Base-by-base conservation (phyloP, 2,888 invertebrate genomes). In the Nephrotoma guestfalica region DNA sequence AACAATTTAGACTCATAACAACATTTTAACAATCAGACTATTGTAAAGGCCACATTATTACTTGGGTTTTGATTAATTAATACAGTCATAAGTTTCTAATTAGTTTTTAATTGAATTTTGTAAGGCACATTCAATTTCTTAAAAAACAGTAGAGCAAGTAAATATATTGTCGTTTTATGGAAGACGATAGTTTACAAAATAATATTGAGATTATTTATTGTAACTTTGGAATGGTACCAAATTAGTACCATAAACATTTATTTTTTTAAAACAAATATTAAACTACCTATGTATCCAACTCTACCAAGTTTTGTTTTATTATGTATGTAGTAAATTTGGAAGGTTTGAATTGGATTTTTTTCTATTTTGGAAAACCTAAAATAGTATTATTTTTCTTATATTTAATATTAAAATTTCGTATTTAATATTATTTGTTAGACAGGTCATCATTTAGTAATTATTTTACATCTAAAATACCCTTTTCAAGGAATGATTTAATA, bases 401-500 rank as follows among this genome's bases (percentile, higher is more conserved):
- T 71, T 30, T 71, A 51, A 51, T 51, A 15, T 15, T 51, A 71
- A 71, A 71, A 30, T 71, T 71, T 71, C 18, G 71, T 71, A 71
- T 30, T 15, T 51, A 71, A 18, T 71, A 71, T 30, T 30, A 30
- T 71, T 18, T 71, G 7, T 15, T 30, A 40, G 41, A 86, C 86
- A 86, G 41, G 30, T 86, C 41, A 86, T 41, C 13, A 41, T 57
- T 86, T 15, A 57, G 11, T 86, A 30, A n/a, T 84, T 15, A 71
- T 15, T 86, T 41, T 86, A 41, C 11, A 40, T 85, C 18, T 57
- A 71, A 86, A 86, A 87, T 87, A 87, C 87, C 87, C 86, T 87
- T 87, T 87, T 45, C 41, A 87, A 87, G 87, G 87, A 87, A 87
- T 87, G 87, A 87, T 87, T 18, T 71, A 71, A 51, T 51, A 51